phyloP scores from a whole-genome alignment of 92 coral and sea anemone species.

The Micromussa lordhowensis region DNA sequence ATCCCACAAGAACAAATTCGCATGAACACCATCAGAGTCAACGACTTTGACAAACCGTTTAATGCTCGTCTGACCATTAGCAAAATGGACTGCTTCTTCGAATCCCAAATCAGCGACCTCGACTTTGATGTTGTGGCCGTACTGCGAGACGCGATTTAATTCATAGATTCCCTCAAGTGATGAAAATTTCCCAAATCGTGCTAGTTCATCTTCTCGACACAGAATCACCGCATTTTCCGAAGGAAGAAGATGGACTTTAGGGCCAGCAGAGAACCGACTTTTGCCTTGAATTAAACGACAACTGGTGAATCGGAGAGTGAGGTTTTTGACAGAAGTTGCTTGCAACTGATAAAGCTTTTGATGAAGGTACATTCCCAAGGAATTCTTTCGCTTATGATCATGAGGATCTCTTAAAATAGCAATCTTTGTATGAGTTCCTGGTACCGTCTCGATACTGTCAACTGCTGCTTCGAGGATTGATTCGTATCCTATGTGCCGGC shows the following conservation, averaged over 20 bases:
- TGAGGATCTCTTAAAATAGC: conserved; percentile 69
- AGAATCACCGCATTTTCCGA: conserved; percentile 88
- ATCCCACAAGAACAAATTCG: conserved; percentile 85
- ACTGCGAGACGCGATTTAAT: conserved; percentile 65
- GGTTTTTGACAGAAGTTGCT: conserved; percentile 52
- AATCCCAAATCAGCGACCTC: conserved; percentile 79
- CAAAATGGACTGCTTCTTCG: conserved; percentile 85
- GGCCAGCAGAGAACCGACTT: conserved; percentile 47
- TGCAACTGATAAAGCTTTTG: conserved; percentile 87
- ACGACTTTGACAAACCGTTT: conserved; percentile 75
- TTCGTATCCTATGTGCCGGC: conserved; percentile 81
- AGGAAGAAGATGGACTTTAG: conserved; percentile 80
- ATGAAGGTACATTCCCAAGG: conserved; percentile 90
- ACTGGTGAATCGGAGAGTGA: conserved; percentile 79
- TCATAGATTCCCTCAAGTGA: conserved; percentile 63
- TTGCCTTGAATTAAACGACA: conserved; percentile 83
- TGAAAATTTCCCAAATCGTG: conserved; percentile 28
- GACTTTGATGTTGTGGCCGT: conserved; percentile 77
- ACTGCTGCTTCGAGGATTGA: conserved; percentile 88
- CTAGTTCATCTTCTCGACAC: conserved; percentile 35
- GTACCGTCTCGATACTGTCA: conserved; percentile 71
- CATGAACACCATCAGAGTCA: conserved; percentile 82
- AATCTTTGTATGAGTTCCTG: conserved; percentile 85
- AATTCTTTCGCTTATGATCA: conserved; percentile 29
- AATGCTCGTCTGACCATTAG: conserved; percentile 87